phyloP scores from a whole-genome alignment of 2,888 invertebrate species.

The Machimus rusticus region DNA sequence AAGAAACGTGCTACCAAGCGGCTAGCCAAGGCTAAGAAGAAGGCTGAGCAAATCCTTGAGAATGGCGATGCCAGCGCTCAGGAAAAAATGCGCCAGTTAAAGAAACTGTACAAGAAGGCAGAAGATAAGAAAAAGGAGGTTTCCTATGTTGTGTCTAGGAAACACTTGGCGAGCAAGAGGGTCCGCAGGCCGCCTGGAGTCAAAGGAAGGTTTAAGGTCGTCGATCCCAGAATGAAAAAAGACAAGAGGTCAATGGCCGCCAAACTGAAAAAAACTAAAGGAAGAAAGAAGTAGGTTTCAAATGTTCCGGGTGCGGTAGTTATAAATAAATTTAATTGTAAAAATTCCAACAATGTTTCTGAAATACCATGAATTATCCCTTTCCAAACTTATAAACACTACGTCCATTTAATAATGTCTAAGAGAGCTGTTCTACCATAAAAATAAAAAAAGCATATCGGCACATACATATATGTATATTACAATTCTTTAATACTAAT shows the following conservation, averaged over 20 bases:
- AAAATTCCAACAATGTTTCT: not conserved
- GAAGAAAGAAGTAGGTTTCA: not conserved
- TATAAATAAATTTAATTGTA: not conserved
- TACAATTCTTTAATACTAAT: not conserved
- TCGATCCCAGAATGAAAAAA: conserved; percentile 96
- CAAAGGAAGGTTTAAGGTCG: conserved; percentile 92
- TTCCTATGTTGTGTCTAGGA: conserved; percentile 94
- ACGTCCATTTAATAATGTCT: too few relatives aligned
- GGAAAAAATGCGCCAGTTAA: conserved; percentile 93
- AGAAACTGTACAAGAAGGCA: conserved; percentile 91
- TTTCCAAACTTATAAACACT: too few relatives aligned
- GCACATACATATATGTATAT: not conserved
- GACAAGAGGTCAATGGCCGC: conserved; percentile 72
- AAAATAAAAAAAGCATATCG: not conserved
- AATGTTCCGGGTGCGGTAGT: not conserved
- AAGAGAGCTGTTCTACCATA: too few relatives aligned
- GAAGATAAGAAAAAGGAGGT: conserved; percentile 87
- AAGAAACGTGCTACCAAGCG: conserved; percentile 87
- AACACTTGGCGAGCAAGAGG: conserved; percentile 78
- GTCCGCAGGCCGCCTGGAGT: conserved; percentile 84
- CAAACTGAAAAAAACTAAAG: conserved; percentile 24
- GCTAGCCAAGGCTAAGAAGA: conserved; percentile 93
- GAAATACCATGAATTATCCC: too few relatives aligned
- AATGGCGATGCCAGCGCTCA: conserved; percentile 87
- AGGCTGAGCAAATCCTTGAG: conserved; percentile 92